Conservation (phyloP, 1,140 invertebrate genomes). For the Druon quercuslanigerum region DNA sequence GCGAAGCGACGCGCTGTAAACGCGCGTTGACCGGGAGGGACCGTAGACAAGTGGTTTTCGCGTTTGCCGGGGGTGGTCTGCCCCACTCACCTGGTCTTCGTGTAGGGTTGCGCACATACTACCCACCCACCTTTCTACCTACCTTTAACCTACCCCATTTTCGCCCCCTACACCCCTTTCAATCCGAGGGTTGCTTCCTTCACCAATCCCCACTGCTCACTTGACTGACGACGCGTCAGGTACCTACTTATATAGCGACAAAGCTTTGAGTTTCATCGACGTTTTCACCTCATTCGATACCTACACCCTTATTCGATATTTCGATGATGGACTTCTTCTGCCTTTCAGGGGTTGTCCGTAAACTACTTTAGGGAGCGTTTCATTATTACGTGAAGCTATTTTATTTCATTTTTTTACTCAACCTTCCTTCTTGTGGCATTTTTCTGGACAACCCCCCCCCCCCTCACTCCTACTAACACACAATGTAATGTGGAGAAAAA, state of each 20-base stretch:
- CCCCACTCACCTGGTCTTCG: conserved; percentile 69
- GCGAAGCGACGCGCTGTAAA: conserved; percentile 24
- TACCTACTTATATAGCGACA: conserved; percentile 8
- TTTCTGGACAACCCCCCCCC: too few species aligned
- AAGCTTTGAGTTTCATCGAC: too few species aligned
- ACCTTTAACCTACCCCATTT: conserved; percentile 44
- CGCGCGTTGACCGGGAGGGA: conserved; percentile 46
- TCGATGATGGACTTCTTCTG: too few species aligned
- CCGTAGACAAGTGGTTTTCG: conserved; percentile 59
- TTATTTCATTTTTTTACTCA: too few species aligned
- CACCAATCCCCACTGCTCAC: conserved; percentile 57
- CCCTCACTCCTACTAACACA: too few species aligned
- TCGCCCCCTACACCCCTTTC: conserved; percentile 46
- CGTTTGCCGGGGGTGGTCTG: conserved; percentile 61
- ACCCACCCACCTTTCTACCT: conserved; percentile 60
- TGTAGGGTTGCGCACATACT: conserved; percentile 68
- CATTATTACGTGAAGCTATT: too few species aligned
- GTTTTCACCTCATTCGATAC: too few species aligned
- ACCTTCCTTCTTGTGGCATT: too few species aligned
- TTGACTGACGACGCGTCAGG: conserved; percentile 59
- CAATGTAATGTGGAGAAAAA: too few species aligned
- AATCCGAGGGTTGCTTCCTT: conserved; percentile 51
- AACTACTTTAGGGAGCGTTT: too few species aligned
- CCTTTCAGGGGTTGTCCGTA: too few species aligned
- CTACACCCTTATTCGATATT: too few species aligned